Evolutionary conservation across 2,113 vertebrate species (phyloP).

Genomic region (Mormoops blainvillei): DNA sequence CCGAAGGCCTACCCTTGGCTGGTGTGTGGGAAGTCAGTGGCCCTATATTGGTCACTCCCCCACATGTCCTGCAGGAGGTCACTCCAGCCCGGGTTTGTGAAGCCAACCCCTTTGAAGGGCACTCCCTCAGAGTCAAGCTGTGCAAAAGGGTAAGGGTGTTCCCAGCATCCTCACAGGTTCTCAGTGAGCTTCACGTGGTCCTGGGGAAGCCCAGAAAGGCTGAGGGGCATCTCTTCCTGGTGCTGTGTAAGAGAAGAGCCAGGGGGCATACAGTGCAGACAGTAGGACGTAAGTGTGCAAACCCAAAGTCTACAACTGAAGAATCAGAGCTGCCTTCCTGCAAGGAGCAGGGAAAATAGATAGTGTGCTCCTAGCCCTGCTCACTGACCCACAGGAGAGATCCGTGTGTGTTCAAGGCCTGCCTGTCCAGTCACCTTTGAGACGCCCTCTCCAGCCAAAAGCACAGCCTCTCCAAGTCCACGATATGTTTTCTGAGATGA

Average conservation of each 20-base stretch:
- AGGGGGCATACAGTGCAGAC: too few species aligned
- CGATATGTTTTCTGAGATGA: neutral
- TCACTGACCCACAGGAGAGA: neutral
- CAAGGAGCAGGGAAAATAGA: neutral
- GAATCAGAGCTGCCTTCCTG: neutral
- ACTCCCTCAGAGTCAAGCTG: neutral
- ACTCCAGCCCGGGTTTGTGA: neutral
- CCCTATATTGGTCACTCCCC: neutral
- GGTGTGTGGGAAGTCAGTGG: neutral
- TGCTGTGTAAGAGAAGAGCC: neutral
- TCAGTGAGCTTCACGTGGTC: neutral
- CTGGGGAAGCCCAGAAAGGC: neutral
- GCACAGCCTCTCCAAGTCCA: neutral
- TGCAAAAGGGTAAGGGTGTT: neutral
- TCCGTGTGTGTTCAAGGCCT: neutral
- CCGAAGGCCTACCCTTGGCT: neutral
- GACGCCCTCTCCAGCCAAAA: neutral
- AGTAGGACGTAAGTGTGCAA: neutral
- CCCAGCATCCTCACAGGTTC: neutral
- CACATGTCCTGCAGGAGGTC: neutral
- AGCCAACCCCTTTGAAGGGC: neutral
- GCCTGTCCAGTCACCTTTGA: neutral
- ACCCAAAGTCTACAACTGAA: neutral
- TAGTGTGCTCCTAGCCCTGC: neutral
- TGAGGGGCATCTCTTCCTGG: neutral